Base-by-base conservation (phyloP, 2,888 invertebrate genomes). In the Drosophila atripex region DNA sequence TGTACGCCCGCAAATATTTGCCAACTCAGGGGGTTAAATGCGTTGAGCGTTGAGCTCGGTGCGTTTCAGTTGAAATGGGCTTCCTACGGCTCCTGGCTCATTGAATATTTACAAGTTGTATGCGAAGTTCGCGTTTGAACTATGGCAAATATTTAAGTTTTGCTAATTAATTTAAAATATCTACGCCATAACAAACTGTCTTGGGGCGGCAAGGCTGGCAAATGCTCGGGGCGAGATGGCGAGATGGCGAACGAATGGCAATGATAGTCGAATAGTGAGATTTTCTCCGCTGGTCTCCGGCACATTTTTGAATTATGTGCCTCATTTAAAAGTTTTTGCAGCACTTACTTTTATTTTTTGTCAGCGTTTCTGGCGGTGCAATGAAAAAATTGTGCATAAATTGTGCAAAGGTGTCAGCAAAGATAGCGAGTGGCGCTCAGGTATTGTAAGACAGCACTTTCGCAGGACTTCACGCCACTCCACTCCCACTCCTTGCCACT, bases 311-410 rank as follows among this genome's bases (percentile, higher is more conserved):
- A 86, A 78, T 87, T 76, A 86, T 87, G 85, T 77, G 74, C 70
- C 75, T 80, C 78, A 76, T 80, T 87, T 77, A 74, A 87, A 86
- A 86, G 79, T 86, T 86, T 77, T 78, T 82, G 73, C 68, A 65
- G 74, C 68, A 71, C 54, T 52, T 28, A 28, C 18, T 53, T 7
- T 35, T 38, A 21, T 68, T 70, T 72, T 52, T 59, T 61, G 73
- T 58, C 53, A 69, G 66, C 70, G 56, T 65, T 70, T 71, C 60
- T 51, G 38, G 53, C 50, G 39, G 45, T 46, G 53, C 63, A 53
- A 54, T 54, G 30, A 59, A 64, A 77, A 77, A 77, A 63, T 75
- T 73, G 59, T 76, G 69, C 84, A 86, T 84, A 86, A 84, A 86
- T 86, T 80, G 77, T 71, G 70, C 64, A 78, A 73, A 84, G 85